These are phyloP conservation scores for Drosophila suboccidentalis DNA, from an alignment of 2,888 invertebrate species.

Conservation along the genomic window DNA sequence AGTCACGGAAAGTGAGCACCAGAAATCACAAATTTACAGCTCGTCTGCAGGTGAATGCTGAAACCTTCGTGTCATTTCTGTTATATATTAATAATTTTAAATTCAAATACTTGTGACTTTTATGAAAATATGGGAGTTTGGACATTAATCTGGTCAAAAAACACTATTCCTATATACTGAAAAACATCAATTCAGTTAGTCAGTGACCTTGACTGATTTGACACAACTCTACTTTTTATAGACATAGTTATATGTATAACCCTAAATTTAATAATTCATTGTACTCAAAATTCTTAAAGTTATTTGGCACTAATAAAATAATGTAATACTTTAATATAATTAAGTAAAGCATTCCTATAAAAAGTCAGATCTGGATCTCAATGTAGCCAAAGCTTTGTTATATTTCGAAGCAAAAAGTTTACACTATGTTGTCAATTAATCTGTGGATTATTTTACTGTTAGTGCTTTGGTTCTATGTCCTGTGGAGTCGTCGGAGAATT, in stretches of 20 bases:
- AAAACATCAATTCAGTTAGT: not conserved
- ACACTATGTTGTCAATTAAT: conserved; percentile 2
- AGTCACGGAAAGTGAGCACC: conserved; percentile 2
- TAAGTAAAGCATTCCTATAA: conserved; percentile 16
- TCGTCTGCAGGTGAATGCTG: conserved; percentile 28
- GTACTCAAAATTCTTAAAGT: not conserved
- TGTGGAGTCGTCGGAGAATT: conserved; percentile 22
- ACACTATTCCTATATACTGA: too few species aligned
- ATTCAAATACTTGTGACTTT: too few species aligned
- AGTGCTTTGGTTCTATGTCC: conserved; percentile 4
- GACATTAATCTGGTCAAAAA: too few species aligned
- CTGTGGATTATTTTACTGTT: conserved; percentile 2
- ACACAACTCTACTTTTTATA: not conserved
- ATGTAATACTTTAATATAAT: not conserved
- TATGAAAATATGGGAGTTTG: too few species aligned
- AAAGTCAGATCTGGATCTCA: not conserved
- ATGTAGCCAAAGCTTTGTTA: not conserved
- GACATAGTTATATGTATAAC: not conserved
- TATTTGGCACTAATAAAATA: not conserved
- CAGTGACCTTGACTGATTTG: not conserved
- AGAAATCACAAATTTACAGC: conserved; percentile 53
- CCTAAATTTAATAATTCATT: not conserved
- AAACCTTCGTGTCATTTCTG: conserved; percentile 33
- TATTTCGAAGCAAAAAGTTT: not conserved
- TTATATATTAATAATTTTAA: too few species aligned